Percentiles rank a stretch among this genome's conserved stretches.
These are phyloP conservation scores for Cantharis rufa DNA, from an alignment of 2,888 invertebrate species.

Conservation along the genomic window DNA sequence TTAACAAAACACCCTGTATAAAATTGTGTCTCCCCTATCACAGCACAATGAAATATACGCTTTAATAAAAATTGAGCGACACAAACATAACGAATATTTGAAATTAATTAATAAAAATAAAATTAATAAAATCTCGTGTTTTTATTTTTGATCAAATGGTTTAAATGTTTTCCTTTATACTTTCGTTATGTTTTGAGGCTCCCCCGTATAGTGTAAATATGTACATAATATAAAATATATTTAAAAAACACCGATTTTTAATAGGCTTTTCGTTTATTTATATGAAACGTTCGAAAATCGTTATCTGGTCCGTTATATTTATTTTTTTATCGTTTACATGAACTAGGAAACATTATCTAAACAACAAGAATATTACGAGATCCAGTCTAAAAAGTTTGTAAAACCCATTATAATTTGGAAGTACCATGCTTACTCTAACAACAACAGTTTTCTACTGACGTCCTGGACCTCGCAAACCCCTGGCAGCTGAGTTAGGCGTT, in stretches of 20 bases:
- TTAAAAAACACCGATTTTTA: background rate
- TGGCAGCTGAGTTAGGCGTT: background rate
- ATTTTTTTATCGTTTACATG: background rate
- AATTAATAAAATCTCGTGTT: no score
- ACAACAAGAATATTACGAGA: background rate
- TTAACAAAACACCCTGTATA: constrained; percentile 21
- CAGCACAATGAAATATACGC: constrained; percentile 22
- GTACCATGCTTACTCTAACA: background rate
- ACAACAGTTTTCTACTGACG: background rate
- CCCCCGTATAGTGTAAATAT: background rate
- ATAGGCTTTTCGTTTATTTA: background rate
- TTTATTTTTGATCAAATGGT: no score
- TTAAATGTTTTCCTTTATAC: background rate
- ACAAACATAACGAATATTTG: background rate
- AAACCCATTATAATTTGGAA: background rate
- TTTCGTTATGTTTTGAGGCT: background rate
- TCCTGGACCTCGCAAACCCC: background rate
- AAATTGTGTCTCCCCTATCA: constrained; percentile 22
- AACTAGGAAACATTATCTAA: background rate
- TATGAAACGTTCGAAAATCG: background rate
- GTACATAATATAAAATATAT: background rate
- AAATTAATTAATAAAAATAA: no score
- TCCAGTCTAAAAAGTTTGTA: background rate
- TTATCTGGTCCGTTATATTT: background rate
- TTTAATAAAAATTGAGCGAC: background rate